Percentiles rank a stretch among this genome's conserved stretches.
phyloP scores from a whole-genome alignment of 2,113 vertebrate genomes.

The Pluvianellus socialis region DNA sequence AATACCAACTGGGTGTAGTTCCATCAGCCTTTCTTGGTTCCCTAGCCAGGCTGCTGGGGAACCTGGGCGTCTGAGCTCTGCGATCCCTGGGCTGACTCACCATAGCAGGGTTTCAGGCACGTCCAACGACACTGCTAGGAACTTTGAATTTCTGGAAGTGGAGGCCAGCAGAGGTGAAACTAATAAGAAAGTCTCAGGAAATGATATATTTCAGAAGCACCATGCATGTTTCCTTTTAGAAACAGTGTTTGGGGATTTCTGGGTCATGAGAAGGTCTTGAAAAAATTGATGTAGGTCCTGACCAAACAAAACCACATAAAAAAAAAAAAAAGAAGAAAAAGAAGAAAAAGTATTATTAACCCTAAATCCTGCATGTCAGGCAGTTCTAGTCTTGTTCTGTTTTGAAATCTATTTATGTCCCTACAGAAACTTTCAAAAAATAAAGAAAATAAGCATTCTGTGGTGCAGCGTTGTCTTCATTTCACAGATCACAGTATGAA shows the following conservation, averaged over 20 bases:
- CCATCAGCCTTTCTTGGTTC: neutral
- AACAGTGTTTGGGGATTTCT: conserved; percentile 3
- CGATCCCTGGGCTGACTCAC: neutral
- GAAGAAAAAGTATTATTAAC: neutral
- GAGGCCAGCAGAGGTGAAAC: conserved; percentile 55
- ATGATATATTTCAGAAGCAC: conserved; percentile 42
- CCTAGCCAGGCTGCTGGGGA: neutral
- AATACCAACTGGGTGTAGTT: neutral
- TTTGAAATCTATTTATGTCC: conserved; percentile 41
- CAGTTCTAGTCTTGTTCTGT: neutral
- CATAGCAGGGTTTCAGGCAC: neutral
- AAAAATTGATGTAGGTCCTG: conserved; percentile 46
- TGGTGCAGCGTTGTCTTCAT: neutral
- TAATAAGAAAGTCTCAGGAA: conserved; percentile 59
- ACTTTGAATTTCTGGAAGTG: neutral
- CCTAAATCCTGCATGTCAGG: neutral
- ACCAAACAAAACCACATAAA: conserved; percentile 45
- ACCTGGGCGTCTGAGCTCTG: neutral
- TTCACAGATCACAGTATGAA: neutral
- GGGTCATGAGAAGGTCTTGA: conserved; percentile 54
- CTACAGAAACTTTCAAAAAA: neutral
- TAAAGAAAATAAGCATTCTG: neutral
- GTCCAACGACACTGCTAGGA: neutral
- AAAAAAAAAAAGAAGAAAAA: neutral
- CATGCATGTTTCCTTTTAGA: conserved; percentile 39